phyloP scores from a whole-genome alignment of 2,113 vertebrate genomes.

The Rhynchomys soricoides region DNA sequence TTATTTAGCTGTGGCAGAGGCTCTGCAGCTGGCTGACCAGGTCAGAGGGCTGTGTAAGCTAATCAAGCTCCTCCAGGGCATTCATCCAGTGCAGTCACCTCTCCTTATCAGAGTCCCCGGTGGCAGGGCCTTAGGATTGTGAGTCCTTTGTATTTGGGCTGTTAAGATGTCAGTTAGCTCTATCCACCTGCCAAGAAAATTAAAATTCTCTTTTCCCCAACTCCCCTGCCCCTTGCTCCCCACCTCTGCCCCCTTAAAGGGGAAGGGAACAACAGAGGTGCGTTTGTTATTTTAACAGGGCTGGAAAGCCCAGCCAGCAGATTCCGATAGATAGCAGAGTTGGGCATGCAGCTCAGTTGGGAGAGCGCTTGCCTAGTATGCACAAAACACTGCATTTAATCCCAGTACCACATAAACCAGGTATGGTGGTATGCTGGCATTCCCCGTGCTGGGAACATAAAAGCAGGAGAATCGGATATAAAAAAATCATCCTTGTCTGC shows the following conservation, averaged over 20 bases:
- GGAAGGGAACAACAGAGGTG: background rate
- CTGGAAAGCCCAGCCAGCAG: background rate
- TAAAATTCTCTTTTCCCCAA: background rate
- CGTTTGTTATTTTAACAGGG: constrained; percentile 40
- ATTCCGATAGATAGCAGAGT: background rate
- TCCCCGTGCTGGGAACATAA: too few species aligned
- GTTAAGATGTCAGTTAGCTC: background rate
- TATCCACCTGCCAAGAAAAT: constrained; percentile 35
- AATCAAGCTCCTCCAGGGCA: background rate
- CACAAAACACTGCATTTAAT: background rate
- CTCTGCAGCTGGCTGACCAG: background rate
- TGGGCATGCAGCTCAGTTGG: background rate
- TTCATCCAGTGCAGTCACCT: background rate
- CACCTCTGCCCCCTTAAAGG: background rate
- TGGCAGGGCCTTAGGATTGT: background rate
- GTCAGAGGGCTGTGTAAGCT: background rate
- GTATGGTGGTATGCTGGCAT: background rate
- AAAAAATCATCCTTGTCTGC: background rate
- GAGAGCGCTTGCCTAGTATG: background rate
- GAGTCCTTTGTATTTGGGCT: constrained; percentile 22
- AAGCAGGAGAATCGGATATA: background rate
- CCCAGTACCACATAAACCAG: background rate
- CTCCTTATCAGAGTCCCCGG: background rate
- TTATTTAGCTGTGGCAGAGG: background rate
- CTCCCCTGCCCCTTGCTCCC: background rate